Conservation (phyloP, 2,888 invertebrate genomes). For the Lottia scabra region DNA sequence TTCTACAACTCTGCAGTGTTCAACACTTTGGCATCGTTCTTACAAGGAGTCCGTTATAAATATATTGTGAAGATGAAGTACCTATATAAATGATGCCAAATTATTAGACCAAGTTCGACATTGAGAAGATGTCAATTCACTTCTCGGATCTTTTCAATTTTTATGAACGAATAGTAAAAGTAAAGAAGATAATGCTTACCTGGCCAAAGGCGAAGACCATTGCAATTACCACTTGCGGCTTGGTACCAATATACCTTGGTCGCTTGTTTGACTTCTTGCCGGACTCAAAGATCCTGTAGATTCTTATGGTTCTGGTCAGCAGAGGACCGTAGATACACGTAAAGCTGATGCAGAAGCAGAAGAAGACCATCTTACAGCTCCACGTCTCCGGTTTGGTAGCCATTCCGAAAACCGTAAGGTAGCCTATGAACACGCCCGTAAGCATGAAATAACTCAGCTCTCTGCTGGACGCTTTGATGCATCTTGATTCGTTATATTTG, state of each 20-base stretch:
- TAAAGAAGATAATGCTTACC: slow-evolving; percentile 18
- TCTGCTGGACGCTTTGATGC: slow-evolving; percentile 57
- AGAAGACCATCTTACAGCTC: slow-evolving; percentile 25
- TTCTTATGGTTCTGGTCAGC: slow-evolving; percentile 36
- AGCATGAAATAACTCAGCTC: slow-evolving; percentile 56
- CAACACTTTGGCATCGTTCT: too few species aligned
- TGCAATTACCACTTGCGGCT: slow-evolving; percentile 32
- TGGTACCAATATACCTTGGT: slow-evolving; percentile 33
- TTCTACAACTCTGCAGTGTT: too few species aligned
- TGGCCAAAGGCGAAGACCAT: slow-evolving; percentile 26
- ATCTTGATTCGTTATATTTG: slow-evolving; percentile 29
- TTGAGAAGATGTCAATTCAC: too few species aligned
- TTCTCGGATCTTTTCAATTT: too few species aligned
- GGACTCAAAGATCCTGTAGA: slow-evolving; percentile 43
- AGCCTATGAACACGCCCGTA: slow-evolving; percentile 45
- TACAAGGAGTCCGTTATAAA: too few species aligned
- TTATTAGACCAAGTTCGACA: too few species aligned
- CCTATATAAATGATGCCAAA: too few species aligned
- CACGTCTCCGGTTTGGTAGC: slow-evolving; percentile 36
- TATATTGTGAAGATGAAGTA: too few species aligned
- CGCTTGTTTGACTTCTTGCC: slow-evolving; percentile 30
- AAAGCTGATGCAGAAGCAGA: slow-evolving; percentile 39
- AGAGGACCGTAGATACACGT: slow-evolving; percentile 40
- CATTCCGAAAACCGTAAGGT: slow-evolving; percentile 40
- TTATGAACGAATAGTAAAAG: too few species aligned